Conservation (phyloP, 2,113 vertebrate species). For the Aegypius monachus region DNA sequence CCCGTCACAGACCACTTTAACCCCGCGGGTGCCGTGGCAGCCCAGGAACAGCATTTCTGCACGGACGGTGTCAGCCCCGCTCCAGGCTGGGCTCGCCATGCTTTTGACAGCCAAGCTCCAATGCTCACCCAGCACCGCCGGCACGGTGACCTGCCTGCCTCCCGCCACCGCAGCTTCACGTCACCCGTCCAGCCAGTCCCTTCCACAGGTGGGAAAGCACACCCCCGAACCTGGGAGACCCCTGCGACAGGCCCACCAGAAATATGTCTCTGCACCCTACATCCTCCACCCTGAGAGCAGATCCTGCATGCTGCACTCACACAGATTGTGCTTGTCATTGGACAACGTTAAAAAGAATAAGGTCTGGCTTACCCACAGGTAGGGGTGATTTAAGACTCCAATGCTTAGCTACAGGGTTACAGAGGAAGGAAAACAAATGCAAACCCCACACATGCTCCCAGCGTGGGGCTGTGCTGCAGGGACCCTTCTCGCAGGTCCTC, state of each 20-base stretch:
- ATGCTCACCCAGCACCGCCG: neutral
- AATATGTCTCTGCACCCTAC: neutral
- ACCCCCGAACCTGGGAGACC: neutral
- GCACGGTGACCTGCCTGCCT: neutral
- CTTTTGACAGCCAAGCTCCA: neutral
- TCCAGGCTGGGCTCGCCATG: neutral
- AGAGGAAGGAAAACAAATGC: neutral
- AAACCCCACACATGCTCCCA: rapidly evolving
- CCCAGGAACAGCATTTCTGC: neutral
- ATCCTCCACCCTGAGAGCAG: neutral
- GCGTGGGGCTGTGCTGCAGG: rapidly evolving
- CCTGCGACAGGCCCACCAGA: neutral
- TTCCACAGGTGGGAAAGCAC: neutral
- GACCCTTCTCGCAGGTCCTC: neutral
- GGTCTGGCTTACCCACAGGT: neutral
- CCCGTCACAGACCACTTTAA: neutral
- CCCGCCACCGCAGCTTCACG: neutral
- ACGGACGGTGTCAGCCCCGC: rapidly evolving
- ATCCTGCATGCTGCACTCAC: neutral
- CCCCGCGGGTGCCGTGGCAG: rapidly evolving
- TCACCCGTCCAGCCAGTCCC: neutral
- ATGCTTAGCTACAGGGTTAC: neutral
- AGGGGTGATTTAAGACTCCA: neutral
- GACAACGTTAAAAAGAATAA: neutral
- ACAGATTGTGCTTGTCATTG: rapidly evolving